Conservation (phyloP, 2,797 vertebrate species). For the Tauraco hartlaubi region DNA sequence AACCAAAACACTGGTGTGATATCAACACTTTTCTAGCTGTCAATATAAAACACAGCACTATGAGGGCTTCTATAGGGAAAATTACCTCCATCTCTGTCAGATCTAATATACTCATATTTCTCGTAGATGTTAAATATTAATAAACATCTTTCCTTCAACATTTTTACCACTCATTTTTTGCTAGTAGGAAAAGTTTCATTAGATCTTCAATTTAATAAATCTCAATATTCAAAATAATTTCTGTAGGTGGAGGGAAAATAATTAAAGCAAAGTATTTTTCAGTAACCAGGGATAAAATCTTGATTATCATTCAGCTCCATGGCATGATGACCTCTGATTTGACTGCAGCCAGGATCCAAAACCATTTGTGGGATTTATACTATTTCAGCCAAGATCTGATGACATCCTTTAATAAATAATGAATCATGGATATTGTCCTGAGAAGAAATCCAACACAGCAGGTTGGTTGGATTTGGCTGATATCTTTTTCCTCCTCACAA, state of each 20-base stretch:
- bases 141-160: not conserved
- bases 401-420: not conserved
- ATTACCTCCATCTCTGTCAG: no score
- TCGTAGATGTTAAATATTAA: not conserved
- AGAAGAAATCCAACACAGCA: not conserved
- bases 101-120: not conserved
- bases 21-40: no score
- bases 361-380: not conserved
- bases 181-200: not conserved
- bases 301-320: not conserved
- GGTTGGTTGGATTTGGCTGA: not conserved
- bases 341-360: not conserved
- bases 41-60: no score
- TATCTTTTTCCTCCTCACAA: not conserved
- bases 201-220: not conserved
- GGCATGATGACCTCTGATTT: not conserved
- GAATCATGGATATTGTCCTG: not conserved
- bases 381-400: not conserved
- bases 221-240: not conserved
- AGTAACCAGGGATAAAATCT: not conserved
- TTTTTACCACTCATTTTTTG: not conserved
- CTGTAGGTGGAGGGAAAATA: not conserved
- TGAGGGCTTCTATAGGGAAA: no score
- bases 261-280: not conserved
- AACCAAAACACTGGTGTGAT: no score